Base-by-base conservation (phyloP, 2,888 invertebrate genomes). In the Loripinus fragilis region DNA sequence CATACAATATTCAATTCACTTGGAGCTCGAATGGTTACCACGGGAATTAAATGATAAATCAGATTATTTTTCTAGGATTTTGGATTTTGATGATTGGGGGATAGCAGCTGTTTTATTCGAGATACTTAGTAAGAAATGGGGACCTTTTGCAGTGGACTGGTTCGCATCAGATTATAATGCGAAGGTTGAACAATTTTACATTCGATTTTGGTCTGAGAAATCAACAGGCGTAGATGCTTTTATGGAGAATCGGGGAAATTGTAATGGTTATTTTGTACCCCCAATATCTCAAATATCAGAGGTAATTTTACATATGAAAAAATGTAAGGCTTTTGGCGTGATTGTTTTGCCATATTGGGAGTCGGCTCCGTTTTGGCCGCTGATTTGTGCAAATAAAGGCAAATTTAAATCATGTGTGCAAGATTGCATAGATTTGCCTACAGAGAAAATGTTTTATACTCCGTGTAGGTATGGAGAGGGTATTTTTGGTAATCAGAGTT, bases 81-180 rank as follows among this genome's bases (percentile, higher is more conserved):
- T 60, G 7, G 60, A 60, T 17, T 17, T 10, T 33, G 60, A 60
- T 20, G 60, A 60, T 20, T 33, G 60, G 60, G 60, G 60, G 3
- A 12, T 60, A 10, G 30, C 60, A 12, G 23, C n/a, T 1, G 52
- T 25, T 7, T 12, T 52, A 3, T 52, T 52, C 25, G 20, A 2
- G 28, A 52, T 52, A 52, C 25, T 52, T 10, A 2, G 17, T 15
- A 45, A 15, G 7, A 52, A 78, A 33, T 45, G 60, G 78, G 74
- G 81, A 45, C 69, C 42, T 17, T 60, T 68, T 28, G 72, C 71
- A 41, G 41, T 72, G 3, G 75, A 72, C 68, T 75, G 45, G 55
- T 75, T 79, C 42, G 79, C 75, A 0, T 55, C 35, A 25, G 69
- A 65, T 25, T 28, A 71, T 35, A 79, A 75, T 64, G 33, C n/a